These are phyloP conservation scores for Hafferia zeledoni DNA, from an alignment of 2,797 vertebrate species.

Conservation along the genomic window DNA sequence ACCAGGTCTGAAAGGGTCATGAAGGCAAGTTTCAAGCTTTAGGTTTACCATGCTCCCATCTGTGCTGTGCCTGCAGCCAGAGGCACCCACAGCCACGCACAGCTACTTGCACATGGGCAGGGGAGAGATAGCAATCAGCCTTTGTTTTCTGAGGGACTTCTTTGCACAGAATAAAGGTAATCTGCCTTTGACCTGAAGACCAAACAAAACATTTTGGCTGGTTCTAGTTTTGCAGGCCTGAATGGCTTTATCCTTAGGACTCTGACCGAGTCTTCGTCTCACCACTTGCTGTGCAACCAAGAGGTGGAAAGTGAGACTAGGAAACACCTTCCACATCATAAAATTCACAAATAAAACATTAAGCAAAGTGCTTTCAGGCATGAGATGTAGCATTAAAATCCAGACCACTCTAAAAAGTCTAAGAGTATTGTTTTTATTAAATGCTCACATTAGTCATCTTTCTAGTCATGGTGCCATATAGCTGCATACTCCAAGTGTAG, in stretches of 20 bases:
- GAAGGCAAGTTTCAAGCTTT: background rate
- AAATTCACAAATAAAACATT: background rate
- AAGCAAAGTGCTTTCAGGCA: background rate
- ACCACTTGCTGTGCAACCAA: background rate
- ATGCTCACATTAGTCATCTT: background rate
- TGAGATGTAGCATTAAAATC: background rate
- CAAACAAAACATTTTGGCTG: background rate
- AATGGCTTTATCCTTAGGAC: background rate
- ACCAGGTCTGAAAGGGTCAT: background rate
- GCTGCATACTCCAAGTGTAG: background rate
- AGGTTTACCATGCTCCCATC: background rate
- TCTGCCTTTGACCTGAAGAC: background rate
- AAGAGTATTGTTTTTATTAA: background rate
- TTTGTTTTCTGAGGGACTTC: background rate
- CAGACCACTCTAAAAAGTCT: background rate
- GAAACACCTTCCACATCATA: background rate
- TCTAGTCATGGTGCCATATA: background rate
- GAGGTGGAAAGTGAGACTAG: background rate
- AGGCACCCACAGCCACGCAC: rapidly evolving
- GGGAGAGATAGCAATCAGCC: background rate
- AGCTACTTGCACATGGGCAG: rapidly evolving
- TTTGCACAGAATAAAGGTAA: background rate
- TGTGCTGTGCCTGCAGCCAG: background rate
- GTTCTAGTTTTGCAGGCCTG: background rate
- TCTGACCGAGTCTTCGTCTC: background rate